These are phyloP conservation scores for Cranoglanis bouderius DNA, from an alignment of 2,113 vertebrate genomes.

Conservation along the genomic window DNA sequence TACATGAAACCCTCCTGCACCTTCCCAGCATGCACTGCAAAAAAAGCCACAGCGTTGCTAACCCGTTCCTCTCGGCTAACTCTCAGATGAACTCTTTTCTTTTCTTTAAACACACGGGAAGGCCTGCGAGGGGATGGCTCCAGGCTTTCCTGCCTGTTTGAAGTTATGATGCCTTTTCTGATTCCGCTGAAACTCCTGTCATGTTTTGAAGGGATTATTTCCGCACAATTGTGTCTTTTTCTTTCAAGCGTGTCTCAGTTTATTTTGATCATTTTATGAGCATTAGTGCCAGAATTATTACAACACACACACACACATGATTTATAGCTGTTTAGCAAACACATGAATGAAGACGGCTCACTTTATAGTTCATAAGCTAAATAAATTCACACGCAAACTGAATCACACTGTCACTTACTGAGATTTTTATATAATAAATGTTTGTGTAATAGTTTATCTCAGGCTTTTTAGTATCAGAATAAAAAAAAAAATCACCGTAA, in stretches of 20 bases:
- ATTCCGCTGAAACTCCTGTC: conserved; percentile 8
- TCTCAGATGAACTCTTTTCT: conserved; percentile 35
- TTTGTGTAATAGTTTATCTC: not conserved
- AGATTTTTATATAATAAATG: not conserved
- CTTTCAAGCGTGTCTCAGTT: conserved; percentile 25
- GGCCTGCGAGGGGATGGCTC: conserved; percentile 1
- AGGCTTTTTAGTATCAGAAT: not conserved
- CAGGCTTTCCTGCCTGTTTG: conserved; percentile 36
- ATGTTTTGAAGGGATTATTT: conserved; percentile 31
- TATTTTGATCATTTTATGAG: conserved; percentile 32
- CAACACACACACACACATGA: not conserved
- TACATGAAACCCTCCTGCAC: conserved; percentile 29
- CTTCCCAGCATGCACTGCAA: conserved; percentile 24
- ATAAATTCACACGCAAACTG: conserved; percentile 4
- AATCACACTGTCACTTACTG: not conserved
- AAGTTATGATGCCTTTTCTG: conserved; percentile 32
- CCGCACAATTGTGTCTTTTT: conserved; percentile 25
- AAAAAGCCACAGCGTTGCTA: conserved; percentile 31
- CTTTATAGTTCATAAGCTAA: not conserved
- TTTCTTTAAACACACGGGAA: conserved; percentile 13
- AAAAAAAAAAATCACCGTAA: not conserved
- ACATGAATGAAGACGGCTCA: not conserved
- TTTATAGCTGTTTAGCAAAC: conserved; percentile 10
- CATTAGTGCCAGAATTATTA: conserved; percentile 11
- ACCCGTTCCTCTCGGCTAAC: conserved; percentile 43